Evolutionary conservation across 2,888 invertebrate genomes (phyloP).

Genomic region (Spisula subtruncata): DNA sequence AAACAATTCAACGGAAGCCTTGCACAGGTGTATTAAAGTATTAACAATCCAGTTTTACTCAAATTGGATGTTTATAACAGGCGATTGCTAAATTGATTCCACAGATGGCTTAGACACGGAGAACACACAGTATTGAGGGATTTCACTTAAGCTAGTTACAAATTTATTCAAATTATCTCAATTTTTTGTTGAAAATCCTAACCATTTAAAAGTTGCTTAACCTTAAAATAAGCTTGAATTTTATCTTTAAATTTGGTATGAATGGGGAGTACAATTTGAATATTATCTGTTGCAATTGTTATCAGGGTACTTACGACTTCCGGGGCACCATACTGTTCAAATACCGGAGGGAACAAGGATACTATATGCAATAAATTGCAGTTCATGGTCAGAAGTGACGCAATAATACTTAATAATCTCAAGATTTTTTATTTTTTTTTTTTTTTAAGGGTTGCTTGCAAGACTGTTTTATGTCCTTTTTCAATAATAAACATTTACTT

Average conservation of each 20-base stretch:
- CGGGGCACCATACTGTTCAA: slow-evolving; percentile 15
- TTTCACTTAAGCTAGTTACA: not conserved
- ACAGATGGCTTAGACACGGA: too few relatives aligned
- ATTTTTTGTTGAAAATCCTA: not conserved
- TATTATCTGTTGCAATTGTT: slow-evolving; percentile 30
- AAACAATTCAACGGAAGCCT: too few relatives aligned
- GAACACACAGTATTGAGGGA: too few relatives aligned
- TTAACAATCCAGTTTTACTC: too few relatives aligned
- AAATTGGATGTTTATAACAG: too few relatives aligned
- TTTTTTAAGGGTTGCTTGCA: too few relatives aligned
- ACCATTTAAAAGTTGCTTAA: not conserved
- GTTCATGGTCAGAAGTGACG: not conserved
- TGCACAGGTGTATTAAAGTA: too few relatives aligned
- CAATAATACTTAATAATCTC: not conserved
- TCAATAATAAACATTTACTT: too few relatives aligned
- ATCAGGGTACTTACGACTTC: slow-evolving; percentile 40
- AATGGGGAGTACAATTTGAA: slow-evolving; percentile 1
- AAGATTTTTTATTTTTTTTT: too few relatives aligned
- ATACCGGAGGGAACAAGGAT: slow-evolving; percentile 17
- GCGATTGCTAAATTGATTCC: too few relatives aligned
- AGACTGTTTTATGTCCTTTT: too few relatives aligned
- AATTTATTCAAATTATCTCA: slow-evolving; percentile 4
- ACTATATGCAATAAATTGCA: not conserved
- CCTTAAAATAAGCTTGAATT: slow-evolving; percentile 8
- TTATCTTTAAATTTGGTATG: slow-evolving; percentile 18